Conservation (phyloP, 2,113 vertebrate species). For the Leucoraja erinaceus region DNA sequence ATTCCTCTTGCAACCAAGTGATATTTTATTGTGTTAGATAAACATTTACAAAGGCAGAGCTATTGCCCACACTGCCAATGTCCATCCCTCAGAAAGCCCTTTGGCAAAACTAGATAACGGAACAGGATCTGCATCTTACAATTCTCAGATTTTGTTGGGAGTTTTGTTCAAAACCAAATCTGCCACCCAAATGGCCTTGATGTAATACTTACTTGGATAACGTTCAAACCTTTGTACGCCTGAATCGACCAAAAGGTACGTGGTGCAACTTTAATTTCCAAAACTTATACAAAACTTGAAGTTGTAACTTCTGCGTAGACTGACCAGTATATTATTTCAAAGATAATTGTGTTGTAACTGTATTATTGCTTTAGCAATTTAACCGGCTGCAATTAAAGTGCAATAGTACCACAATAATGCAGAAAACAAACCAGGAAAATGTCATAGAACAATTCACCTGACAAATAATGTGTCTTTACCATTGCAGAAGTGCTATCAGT, state of each 20-base stretch:
- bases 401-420: not conserved
- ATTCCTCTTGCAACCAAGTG: not conserved
- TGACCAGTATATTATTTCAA: not conserved
- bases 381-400: not conserved
- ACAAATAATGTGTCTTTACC: not conserved
- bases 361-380: not conserved
- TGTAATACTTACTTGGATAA: not conserved
- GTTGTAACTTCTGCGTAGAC: not conserved
- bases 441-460: not conserved
- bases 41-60: not conserved
- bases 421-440: not conserved
- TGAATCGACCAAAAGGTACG: not conserved
- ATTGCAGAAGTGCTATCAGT: not conserved
- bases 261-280: slow-evolving; percentile 1
- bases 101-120: not conserved
- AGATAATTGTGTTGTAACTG: not conserved
- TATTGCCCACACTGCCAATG: not conserved
- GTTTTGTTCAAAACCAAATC: not conserved
- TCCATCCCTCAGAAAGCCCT: not conserved
- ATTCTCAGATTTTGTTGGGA: not conserved
- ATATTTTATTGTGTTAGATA: not conserved
- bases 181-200: not conserved
- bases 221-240: too few species aligned
- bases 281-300: not conserved
- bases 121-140: not conserved